Base-by-base conservation (phyloP, 2,797 vertebrate genomes). In the Enteromius unitaeniatus region DNA sequence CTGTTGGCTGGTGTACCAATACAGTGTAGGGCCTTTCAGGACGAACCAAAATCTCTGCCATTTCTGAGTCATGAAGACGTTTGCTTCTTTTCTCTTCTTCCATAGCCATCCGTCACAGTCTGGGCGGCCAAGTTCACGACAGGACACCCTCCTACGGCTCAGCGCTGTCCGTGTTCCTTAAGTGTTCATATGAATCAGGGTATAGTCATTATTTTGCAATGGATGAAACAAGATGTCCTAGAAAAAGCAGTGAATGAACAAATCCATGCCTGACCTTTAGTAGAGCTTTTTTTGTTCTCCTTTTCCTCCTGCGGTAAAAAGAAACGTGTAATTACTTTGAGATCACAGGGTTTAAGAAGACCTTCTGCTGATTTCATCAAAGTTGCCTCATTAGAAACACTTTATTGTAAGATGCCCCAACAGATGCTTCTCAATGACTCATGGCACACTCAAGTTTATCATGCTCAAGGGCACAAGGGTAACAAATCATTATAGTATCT, bases 31-130 rank as follows among this genome's bases (percentile, higher is more conserved):
- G 45, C 97, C 96, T 85, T 97, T 97, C 67, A 99, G 95, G 87
- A 99, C 94, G 0, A 97, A 96, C 97, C 97, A 99, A 94, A 97
- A 97, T 14, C 96, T 95, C 83, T 97, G 97, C 98, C 98, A 99
- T 90, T 97, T 98, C 42, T 97, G 97, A 28, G 96, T 87, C 91
- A 97, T 93, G 91, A 99, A 99, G 70, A 95, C 94, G 0, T 89
- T 89, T 0, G 93, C 94, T 34, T 95, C 96, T 89, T 96, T 98
- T 86, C 97, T 97, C 91, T 97, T 99, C 92, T 97, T 97, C 93
- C 97, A 95, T 19, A 99, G 95, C 97, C 97, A 99, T 40, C 97
- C 97, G 0, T 97, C 95, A 0, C 97, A 98, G 89, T 99, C 98
- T 0, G 97, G 96, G 13, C 82, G 92, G 70, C 95, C 95, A 86